Base-by-base conservation (phyloP, 2,888 invertebrate genomes). In the Drosophila melanocephala region DNA sequence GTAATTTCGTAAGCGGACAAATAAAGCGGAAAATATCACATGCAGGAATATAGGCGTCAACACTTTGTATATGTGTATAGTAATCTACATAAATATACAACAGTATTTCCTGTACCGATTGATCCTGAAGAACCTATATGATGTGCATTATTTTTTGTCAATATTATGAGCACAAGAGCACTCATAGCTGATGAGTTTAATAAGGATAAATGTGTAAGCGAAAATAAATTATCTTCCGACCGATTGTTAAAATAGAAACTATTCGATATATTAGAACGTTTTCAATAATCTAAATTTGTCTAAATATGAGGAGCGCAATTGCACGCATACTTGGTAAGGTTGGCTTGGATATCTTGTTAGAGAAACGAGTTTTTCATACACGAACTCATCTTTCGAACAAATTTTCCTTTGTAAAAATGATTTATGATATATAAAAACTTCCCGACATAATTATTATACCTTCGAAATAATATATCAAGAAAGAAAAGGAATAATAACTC, bases 1-100 rank as follows among this genome's bases (percentile, higher is more conserved):
- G 42, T 53, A 26, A 30, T 37, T 55, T 59, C 33, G 55, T 61
- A 42, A 28, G 61, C 39, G 30, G 30, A 53, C 53, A 44, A 35
- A 42, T 16, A 57, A 47, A n/a, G n/a, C 30, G 28, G 55, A 72
- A 30, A 53, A 19, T 32, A 19, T 58, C 32, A 42, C 33, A 37
- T 39, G 19, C 42, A 53, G 35, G 35, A 62, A 35, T 44, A 53
- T 56, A 53, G 52, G 50, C 68, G 47, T 65, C 56, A 28, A 39
- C 57, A 30, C 37, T 57, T 39, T 16, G n/a, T 57, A 39, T 30
- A 14, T 30, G 5, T 37, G 26, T 26, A 26, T 26, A 35, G 16
- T 2, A 9, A 55, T 12, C 16, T 56, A 37, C 56, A 35, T 37
- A 56, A 26, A 19, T 33, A 2, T 19, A 28, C 28, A 37, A 56